Evolutionary conservation across 2,888 invertebrate species (phyloP), one percentile per base, ranked within the genome.

Genomic region (Bellardia bayeri): DNA sequence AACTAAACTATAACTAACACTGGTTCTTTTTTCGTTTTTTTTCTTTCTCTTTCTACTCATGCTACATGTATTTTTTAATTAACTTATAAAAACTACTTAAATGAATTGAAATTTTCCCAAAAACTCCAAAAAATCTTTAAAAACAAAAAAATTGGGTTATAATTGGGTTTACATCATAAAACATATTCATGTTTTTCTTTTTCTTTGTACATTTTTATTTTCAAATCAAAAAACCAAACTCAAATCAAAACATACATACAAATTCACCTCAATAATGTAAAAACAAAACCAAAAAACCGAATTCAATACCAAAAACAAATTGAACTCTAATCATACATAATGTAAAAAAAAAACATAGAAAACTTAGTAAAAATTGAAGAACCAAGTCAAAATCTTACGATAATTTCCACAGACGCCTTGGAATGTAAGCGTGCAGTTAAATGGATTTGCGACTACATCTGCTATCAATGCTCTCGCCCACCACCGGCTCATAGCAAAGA

Each of bases 361-460:
- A 90, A 91, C 89, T 92, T 93, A 93, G 93, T 92, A 90, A 92
- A 91, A 92, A 93, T 91, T 91, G 92, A 93, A 91, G 92, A 93
- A 92, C 92, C 93, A 92, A 93, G 92, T 91, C 92, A 93, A 92
- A 92, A 92, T 93, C 88, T 93, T 92, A 93, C 93, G 92, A 93
- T 93, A 92, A 92, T 93, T 92, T 93, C 93, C 91, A 92, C 94
- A 98, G 98, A 98, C 94, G 97, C 97, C 78, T 94, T 97, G 91
- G 98, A 98, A 94, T 97, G 98, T 92, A 97, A 97, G 94, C 95
- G 98, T 91, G 98, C 98, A 14, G 98, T 99, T 33, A 98, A 98
- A 91, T 99, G 99, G 98, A 96, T 99, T 83, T 99, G 99, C 94
- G 98, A 99, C 94, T 99, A 99, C 94, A 99, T 99, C 91, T 96